Base-by-base conservation (phyloP, 2,113 vertebrate genomes). In the Sceloporus tristichus region DNA sequence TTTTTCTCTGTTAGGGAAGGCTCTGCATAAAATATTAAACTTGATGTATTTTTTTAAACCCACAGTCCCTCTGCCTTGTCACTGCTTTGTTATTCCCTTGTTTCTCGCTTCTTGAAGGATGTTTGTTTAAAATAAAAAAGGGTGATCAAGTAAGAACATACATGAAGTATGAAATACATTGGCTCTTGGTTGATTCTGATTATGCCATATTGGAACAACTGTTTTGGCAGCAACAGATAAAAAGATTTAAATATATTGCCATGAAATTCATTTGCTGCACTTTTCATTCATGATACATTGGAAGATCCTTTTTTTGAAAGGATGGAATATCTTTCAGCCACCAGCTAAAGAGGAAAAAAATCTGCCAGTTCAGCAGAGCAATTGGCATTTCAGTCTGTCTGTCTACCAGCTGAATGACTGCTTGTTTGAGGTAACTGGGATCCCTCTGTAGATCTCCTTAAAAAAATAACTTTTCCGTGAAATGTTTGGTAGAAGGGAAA, bases 401-500 rank as follows among this genome's bases (percentile, higher is more conserved):
- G 92, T 80, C 71, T 93, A 3, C 73, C 21, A 90, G 71, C 90
- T 93, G 91, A 96, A 95, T 93, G 91, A 5, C 87, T 42, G 79
- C 90, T 93, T 95, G 85, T 95, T 91, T 90, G 0, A 0, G 85
- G 86, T 65, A 91, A 62, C 76, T 40, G 87, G 91, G 89, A 65
- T 65, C 84, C 76, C 85, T 91, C 76, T 86, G 86, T 91, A 90
- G 89, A 19, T 83, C 85, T 94, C 86, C 88, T 92, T 62, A 62
- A 62, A 56, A 82, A 70, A 77, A 82, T n/a, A 59, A 59, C 85
- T 56, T 85, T 86, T 86, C 74, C 91, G 78, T 54, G 89, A 27
- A 0, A 0, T 82, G 91, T 71, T 70, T 90, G 92, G 91, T 89
- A 93, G 82, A 56, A 86, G 71, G 14, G 29, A 1, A 25, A 9